Base-by-base conservation (phyloP, 2,113 vertebrate genomes). In the Macquaria ambigua region DNA sequence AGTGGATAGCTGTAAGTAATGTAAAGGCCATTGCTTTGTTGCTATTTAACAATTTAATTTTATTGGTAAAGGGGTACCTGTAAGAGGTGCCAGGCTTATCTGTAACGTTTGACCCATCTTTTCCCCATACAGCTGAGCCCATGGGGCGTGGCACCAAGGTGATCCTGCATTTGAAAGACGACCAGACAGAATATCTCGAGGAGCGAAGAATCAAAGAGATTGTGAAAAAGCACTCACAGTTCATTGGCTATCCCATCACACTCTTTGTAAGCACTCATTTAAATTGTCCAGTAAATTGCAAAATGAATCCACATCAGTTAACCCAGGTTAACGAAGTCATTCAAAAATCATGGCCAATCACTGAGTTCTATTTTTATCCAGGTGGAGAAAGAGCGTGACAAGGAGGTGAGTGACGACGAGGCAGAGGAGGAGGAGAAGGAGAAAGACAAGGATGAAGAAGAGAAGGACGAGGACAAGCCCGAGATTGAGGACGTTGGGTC, bases 331-430 rank as follows among this genome's bases (percentile, higher is more conserved):
- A 5, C 11, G 10, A 20, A 31, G 20, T 3, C 4, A 50, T 25
- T 12, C 23, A 76, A 43, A 66, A 43, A 50, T 6, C 11, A 61
- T 1, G 12, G 5, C 10, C 8, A 53, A 2, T 81, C 31, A 73
- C 74, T 71, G 8, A 72, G 6, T 46, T 64, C 1, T 70, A 0
- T 48, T 56, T 43, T 34, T 3, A 21, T 68, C 12, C 15, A 99
- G 98, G 86, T 99, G 87, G 98, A 99, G 94, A 99, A 99, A 68
- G 97, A 98, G 77, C 91, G 96, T 15, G 97, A 99, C 87, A 99
- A 99, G 86, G 98, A 98, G 84, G 97, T 99, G 97, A 99, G 92
- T 52, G 98, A 98, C 20, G 97, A 96, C 16, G 97, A 98, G 76
- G 97, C 97, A 3, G 97, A 97, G 55, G 97, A 97, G 79, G 89